These are phyloP conservation scores for Argya squamiceps DNA, from an alignment of 2,797 vertebrate species.

Conservation along the genomic window DNA sequence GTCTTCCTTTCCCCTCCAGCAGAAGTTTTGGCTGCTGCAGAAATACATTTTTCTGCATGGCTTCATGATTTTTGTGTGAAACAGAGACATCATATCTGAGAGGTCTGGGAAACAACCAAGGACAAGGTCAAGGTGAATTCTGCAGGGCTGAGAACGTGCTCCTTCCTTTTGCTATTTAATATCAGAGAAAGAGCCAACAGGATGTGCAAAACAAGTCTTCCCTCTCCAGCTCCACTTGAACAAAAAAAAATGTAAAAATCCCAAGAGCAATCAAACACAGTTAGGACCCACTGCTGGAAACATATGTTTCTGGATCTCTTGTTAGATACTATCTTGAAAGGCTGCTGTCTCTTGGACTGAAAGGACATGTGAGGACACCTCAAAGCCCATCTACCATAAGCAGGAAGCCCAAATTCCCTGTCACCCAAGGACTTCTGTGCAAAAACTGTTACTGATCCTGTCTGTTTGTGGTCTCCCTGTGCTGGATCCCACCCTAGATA, in stretches of 20 bases:
- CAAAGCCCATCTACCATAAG: not conserved
- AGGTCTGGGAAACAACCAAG: not conserved
- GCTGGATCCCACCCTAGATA: not conserved
- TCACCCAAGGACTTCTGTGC: not conserved
- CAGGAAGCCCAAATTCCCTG: not conserved
- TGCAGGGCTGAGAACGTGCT: not conserved
- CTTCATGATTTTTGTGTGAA: not conserved
- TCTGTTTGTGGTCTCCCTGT: not conserved
- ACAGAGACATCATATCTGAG: not conserved
- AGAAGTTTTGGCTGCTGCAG: not conserved
- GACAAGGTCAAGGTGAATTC: not conserved
- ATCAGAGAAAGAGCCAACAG: not conserved
- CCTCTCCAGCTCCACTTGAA: not conserved
- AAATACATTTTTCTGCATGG: not conserved
- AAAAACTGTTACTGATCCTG: not conserved
- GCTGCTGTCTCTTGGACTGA: not conserved
- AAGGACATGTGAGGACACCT: fast-evolving
- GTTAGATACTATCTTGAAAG: not conserved
- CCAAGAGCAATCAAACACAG: not conserved
- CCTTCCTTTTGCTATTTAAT: not conserved
- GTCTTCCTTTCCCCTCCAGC: not conserved
- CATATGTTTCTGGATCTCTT: not conserved
- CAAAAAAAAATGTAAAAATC: not conserved
- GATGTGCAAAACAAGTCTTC: not conserved
- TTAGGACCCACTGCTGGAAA: not conserved